Percentiles rank a stretch among this genome's conserved stretches.
These are phyloP conservation scores for Tragelaphus strepsiceros DNA, from an alignment of 2,113 vertebrate species.

Conservation along the genomic window DNA sequence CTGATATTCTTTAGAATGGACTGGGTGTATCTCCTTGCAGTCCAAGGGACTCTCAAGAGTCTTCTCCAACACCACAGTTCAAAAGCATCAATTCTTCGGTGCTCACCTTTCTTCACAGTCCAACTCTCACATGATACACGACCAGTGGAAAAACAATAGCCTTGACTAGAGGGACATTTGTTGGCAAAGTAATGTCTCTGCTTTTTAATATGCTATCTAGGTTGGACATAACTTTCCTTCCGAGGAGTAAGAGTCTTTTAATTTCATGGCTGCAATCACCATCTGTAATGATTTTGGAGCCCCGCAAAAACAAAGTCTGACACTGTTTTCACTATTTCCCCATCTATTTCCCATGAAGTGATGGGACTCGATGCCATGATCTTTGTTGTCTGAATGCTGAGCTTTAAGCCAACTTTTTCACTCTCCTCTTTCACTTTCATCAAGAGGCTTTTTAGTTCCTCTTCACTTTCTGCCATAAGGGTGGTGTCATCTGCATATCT, in stretches of 20 bases:
- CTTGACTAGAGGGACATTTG: background rate
- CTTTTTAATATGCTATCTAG: background rate
- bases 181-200: background rate
- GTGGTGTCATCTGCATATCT: too few relatives aligned
- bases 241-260: background rate
- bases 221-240: background rate
- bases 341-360: too few relatives aligned
- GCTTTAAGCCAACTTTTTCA: too few relatives aligned
- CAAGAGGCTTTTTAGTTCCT: too few relatives aligned
- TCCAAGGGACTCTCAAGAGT: background rate
- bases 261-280: background rate
- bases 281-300: background rate
- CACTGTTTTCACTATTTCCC: too few relatives aligned
- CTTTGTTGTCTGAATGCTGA: too few relatives aligned
- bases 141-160: background rate
- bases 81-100: background rate
- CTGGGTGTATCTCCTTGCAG: background rate
- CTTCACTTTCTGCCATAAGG: too few relatives aligned
- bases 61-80: background rate
- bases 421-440: too few relatives aligned
- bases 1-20: background rate
- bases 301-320: background rate
- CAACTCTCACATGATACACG: background rate
- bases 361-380: too few relatives aligned
- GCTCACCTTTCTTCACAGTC: background rate